Conservation (phyloP, 1,140 invertebrate genomes). For the Drosophila erecta region DNA sequence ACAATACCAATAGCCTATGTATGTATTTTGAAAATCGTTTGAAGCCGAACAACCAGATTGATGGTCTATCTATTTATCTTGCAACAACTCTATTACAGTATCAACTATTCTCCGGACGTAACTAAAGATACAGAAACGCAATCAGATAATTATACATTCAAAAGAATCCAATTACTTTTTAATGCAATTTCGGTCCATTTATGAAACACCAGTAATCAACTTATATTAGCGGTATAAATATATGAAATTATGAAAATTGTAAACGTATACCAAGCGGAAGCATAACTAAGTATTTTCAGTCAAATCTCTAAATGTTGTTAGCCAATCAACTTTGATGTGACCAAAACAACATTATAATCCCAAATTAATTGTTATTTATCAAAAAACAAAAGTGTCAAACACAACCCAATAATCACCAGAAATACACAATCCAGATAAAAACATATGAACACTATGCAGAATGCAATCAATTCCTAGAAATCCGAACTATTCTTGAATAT, state of each 20-base stretch:
- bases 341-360: conserved; percentile 47
- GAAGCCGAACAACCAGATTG: conserved; percentile 60
- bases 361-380: conserved; percentile 53
- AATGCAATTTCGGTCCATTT: conserved; percentile 79
- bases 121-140: conserved; percentile 59
- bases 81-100: conserved; percentile 82
- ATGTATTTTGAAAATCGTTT: conserved; percentile 64
- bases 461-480: conserved; percentile 63
- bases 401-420: conserved; percentile 31
- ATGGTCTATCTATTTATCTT: conserved; percentile 79
- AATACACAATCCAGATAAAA: conserved; percentile 12
- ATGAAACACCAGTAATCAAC: conserved; percentile 74
- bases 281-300: conserved; percentile 47
- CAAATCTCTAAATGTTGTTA: conserved; percentile 74
- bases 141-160: conserved; percentile 43
- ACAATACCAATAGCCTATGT: conserved; percentile 17
- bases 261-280: conserved; percentile 56
- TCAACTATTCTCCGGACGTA: conserved; percentile 83
- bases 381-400: conserved; percentile 64
- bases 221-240: conserved; percentile 61
- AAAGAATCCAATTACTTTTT: conserved; percentile 67
- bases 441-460: conserved; percentile 29
- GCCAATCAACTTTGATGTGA: conserved; percentile 60
- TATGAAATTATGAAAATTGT: conserved; percentile 52
- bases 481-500: conserved; percentile 12